phyloP scores from a whole-genome alignment of 53 echinoderm and acorn worm species.

The Stichopus horrens region DNA sequence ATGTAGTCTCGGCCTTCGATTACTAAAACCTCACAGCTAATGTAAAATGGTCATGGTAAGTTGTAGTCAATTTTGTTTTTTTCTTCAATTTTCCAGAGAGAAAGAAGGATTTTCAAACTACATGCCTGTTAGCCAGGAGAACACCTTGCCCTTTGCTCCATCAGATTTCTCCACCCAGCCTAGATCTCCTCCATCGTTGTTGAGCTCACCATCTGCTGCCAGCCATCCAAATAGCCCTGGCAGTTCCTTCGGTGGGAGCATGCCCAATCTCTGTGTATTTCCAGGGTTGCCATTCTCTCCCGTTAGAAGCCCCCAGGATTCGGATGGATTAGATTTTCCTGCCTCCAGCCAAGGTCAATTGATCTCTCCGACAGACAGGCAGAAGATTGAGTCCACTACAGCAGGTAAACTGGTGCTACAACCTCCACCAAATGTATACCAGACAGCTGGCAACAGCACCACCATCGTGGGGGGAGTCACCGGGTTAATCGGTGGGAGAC shows the following conservation, averaged over 20 bases:
- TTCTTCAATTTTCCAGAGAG: slow-evolving; percentile 41
- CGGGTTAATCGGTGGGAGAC: slow-evolving; percentile 23
- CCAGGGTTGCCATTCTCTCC: slow-evolving; percentile 46
- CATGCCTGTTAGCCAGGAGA: slow-evolving; percentile 40
- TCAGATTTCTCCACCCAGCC: slow-evolving; percentile 37
- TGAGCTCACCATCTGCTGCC: slow-evolving; percentile 45
- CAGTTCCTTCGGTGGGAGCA: slow-evolving; percentile 71
- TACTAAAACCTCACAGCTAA: no score
- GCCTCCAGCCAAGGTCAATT: not conserved
- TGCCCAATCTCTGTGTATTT: slow-evolving; percentile 73
- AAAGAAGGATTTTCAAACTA: slow-evolving; percentile 32
- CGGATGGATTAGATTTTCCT: not conserved
- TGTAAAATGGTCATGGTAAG: not conserved
- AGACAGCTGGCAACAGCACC: not conserved
- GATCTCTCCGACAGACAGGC: not conserved
- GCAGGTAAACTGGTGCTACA: not conserved
- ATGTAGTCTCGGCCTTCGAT: no score
- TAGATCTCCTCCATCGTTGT: slow-evolving; percentile 50
- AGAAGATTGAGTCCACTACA: not conserved
- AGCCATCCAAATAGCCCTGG: slow-evolving; percentile 48
- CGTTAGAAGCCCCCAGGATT: not conserved
- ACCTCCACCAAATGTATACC: not conserved
- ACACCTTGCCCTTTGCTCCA: slow-evolving; percentile 24
- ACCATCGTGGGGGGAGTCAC: slow-evolving; percentile 14
- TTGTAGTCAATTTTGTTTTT: not conserved